These are phyloP conservation scores for Paramuricea clavata DNA, from an alignment of 92 coral and sea anemone genomes.

Conservation along the genomic window DNA sequence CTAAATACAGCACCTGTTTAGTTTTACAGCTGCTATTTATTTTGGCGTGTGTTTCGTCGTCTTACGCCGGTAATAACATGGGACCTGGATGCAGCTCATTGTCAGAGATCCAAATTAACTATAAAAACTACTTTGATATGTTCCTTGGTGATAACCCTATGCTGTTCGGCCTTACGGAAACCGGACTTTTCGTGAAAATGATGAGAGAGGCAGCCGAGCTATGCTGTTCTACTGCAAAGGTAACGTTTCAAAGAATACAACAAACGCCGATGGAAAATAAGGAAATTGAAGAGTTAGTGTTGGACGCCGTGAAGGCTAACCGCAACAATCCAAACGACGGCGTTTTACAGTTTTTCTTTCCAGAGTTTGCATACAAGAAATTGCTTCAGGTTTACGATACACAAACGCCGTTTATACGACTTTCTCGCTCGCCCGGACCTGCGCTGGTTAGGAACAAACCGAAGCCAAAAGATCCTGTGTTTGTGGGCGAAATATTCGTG, in stretches of 20 bases:
- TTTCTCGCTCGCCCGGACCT: constrained; percentile 35
- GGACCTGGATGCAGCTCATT: not conserved
- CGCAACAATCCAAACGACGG: not conserved
- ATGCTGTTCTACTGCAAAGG: not conserved
- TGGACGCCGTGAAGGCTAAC: not conserved
- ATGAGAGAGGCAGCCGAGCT: not conserved
- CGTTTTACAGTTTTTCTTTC: not conserved
- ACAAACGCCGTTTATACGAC: constrained; percentile 16
- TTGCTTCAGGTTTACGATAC: not conserved
- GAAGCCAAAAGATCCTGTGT: constrained; percentile 6
- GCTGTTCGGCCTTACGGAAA: not conserved
- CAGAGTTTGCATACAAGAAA: constrained; percentile 44
- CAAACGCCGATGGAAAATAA: not conserved
- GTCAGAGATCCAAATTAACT: not conserved
- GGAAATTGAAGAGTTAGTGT: constrained; percentile 26
- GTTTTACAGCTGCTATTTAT: not conserved
- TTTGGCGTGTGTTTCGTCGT: constrained; percentile 4
- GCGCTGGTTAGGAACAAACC: constrained; percentile 12
- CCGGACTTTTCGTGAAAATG: constrained; percentile 5
- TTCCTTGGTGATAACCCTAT: constrained; percentile 18
- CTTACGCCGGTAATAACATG: not conserved
- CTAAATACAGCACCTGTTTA: not conserved
- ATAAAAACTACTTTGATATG: constrained; percentile 21
- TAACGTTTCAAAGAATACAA: not conserved
- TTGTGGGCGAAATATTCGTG: constrained; percentile 28